These are phyloP conservation scores for Crossocerus cetratus DNA, from an alignment of 2,888 invertebrate genomes.

Conservation along the genomic window DNA sequence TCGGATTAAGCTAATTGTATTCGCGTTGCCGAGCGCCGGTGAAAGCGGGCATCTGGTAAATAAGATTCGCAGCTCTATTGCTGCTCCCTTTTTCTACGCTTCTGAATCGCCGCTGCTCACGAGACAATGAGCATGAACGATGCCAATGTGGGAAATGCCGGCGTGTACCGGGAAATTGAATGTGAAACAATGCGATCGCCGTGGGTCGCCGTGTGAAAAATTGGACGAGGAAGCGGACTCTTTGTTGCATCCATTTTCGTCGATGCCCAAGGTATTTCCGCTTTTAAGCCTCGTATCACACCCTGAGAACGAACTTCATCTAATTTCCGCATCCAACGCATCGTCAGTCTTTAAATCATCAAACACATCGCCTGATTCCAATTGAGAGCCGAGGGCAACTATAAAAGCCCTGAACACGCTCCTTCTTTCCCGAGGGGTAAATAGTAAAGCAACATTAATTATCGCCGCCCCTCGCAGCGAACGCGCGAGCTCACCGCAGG, in stretches of 20 bases:
- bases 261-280: constrained; percentile 17
- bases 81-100: too few species aligned
- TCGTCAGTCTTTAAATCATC: background rate
- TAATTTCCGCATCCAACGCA: background rate
- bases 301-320: background rate
- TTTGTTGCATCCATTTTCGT: background rate
- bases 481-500: too few species aligned
- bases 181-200: constrained; percentile 1
- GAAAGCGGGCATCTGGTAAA: too few species aligned
- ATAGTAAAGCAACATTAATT: background rate
- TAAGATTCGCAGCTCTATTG: too few species aligned
- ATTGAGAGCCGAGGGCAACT: background rate
- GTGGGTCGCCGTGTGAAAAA: background rate
- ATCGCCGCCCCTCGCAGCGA: too few species aligned
- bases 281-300: constrained; percentile 21
- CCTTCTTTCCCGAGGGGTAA: background rate
- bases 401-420: background rate
- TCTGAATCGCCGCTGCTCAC: too few species aligned
- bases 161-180: background rate
- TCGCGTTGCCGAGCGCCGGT: too few species aligned
- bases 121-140: too few species aligned
- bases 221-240: background rate
- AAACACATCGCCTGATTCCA: background rate
- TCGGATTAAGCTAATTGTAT: too few species aligned
- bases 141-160: too few species aligned